A percentile compares a stretch with the other conserved stretches of the same genome.
Conservation (phyloP, 2,113 vertebrate genomes). For the Athene cunicularia region DNA sequence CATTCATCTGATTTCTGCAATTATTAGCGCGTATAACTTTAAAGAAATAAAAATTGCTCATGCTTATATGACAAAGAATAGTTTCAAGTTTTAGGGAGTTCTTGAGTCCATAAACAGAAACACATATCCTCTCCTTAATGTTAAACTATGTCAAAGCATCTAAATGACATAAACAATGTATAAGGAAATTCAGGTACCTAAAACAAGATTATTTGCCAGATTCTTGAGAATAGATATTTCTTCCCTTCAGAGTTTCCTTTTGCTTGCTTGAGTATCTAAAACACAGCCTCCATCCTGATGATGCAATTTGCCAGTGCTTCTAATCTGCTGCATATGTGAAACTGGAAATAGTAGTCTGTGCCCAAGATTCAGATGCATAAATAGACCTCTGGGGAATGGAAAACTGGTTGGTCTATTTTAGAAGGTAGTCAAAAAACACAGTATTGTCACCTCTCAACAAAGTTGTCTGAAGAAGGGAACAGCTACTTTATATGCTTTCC, state of each 20-base stretch:
- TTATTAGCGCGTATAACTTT: neutral
- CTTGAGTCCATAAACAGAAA: neutral
- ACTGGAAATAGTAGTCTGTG: neutral
- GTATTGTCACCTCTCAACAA: neutral
- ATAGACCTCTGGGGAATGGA: neutral
- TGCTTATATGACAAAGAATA: neutral
- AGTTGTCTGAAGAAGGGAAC: neutral
- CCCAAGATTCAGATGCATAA: neutral
- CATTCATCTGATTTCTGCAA: neutral
- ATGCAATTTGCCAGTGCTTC: neutral
- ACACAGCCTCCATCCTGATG: neutral
- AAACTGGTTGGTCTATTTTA: neutral
- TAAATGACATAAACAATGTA: neutral
- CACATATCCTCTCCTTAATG: neutral
- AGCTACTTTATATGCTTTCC: neutral
- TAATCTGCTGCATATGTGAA: neutral
- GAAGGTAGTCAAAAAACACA: neutral
- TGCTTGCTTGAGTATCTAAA: neutral
- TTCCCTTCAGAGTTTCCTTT: neutral
- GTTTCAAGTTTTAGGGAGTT: neutral
- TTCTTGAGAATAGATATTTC: neutral
- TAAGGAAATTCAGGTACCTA: neutral
- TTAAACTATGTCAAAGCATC: neutral
- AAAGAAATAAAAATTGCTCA: neutral
- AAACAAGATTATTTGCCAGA: fast-evolving